phyloP scores from a whole-genome alignment of 2,797 vertebrate genomes.

The Phaenicophaeus curvirostris region DNA sequence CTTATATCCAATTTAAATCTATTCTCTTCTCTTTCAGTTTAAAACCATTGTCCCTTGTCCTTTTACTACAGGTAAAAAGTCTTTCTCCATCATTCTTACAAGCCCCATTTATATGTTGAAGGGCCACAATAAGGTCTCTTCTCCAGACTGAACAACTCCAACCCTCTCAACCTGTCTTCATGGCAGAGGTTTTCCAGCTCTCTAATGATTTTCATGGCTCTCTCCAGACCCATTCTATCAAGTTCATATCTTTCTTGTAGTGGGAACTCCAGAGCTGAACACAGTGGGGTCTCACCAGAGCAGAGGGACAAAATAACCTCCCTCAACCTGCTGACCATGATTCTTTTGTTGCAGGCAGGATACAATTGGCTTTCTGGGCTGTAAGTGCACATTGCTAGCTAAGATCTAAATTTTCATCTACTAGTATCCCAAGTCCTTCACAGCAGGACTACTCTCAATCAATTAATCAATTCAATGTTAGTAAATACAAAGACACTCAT shows the following conservation, averaged over 20 bases:
- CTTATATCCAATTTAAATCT: not conserved
- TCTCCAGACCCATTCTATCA: not conserved
- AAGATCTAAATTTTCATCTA: not conserved
- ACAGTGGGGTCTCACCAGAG: not conserved
- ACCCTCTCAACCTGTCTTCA: too few species aligned
- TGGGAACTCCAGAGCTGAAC: not conserved
- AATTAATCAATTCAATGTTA: not conserved
- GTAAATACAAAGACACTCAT: not conserved
- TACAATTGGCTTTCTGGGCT: not conserved
- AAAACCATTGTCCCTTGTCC: not conserved
- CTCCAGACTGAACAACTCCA: too few species aligned
- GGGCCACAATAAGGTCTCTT: accelerated
- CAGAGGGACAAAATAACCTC: not conserved
- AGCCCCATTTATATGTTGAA: not conserved
- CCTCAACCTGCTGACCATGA: accelerated
- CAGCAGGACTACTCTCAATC: not conserved
- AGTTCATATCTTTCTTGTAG: not conserved
- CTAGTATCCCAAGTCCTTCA: not conserved
- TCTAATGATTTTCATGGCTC: too few species aligned
- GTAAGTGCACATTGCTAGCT: not conserved
- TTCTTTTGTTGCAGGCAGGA: not conserved
- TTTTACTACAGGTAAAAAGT: not conserved
- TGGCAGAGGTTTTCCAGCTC: too few species aligned
- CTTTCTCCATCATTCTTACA: not conserved
- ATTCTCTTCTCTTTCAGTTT: not conserved